A percentile compares a stretch with the other conserved stretches of the same genome.
These are phyloP conservation scores for Brienomyrus brachyistius DNA, from an alignment of 2,113 vertebrate genomes.

Conservation along the genomic window DNA sequence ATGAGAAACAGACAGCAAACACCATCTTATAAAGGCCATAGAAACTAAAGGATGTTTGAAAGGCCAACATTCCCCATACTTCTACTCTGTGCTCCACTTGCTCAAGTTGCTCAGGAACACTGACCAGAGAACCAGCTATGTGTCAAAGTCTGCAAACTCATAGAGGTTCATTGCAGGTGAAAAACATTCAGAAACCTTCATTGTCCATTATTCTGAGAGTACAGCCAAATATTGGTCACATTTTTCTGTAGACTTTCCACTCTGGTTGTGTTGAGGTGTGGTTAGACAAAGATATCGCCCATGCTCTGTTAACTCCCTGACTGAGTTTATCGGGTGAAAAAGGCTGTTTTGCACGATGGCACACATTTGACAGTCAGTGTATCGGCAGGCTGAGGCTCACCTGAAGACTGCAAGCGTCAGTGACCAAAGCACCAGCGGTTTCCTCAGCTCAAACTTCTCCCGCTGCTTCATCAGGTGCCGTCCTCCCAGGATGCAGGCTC, in stretches of 20 bases:
- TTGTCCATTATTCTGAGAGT: neutral
- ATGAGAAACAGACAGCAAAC: neutral
- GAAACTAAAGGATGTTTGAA: too few species aligned
- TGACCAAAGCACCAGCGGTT: constrained; percentile 95
- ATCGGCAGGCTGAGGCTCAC: constrained; percentile 49
- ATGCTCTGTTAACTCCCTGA: neutral
- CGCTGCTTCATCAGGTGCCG: constrained; percentile 96
- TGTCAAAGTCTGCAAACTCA: neutral
- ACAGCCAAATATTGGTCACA: neutral
- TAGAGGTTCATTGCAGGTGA: neutral
- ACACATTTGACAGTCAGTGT: neutral
- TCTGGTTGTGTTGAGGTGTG: neutral
- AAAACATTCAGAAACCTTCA: neutral
- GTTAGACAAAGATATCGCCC: neutral
- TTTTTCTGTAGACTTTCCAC: neutral
- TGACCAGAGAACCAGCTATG: neutral
- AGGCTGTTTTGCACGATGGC: neutral
- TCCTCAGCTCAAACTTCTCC: constrained; percentile 96
- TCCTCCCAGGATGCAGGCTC: constrained; percentile 92
- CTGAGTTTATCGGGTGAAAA: neutral
- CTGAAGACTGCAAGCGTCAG: constrained; percentile 95
- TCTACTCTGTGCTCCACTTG: neutral
- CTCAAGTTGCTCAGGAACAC: neutral
- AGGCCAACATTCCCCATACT: neutral
- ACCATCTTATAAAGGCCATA: neutral